Base-by-base conservation (phyloP, 2,113 vertebrate genomes). In the Hippolais icterina region DNA sequence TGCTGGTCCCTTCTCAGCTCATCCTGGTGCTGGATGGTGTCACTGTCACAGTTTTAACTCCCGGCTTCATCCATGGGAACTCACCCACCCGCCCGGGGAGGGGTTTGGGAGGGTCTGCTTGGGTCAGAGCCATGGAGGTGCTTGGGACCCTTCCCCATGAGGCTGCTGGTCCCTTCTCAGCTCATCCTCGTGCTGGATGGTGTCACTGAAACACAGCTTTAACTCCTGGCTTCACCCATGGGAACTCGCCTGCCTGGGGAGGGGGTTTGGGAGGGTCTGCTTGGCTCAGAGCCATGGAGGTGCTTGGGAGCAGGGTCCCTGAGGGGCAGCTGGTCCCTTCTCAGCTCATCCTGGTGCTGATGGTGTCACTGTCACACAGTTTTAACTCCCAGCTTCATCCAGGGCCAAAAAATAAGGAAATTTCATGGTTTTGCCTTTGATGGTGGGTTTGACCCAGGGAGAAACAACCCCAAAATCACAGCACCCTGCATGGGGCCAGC, bases 1-100 rank as follows among this genome's bases (percentile, higher is more conserved):
- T 59, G 75, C 37, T 6, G 56, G 10, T 2, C 27, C 11, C 2
- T 13, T 17, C 52, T 23, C 52, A 33, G 80, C 65, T 35, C 17
- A 1, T 6, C 0, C 0, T 39, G 37, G 37, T 39, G 1, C 59
- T 75, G 69, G 39, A 31, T 0, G 0, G n/a, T 18, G 37, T 39
- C 37, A 39, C 37, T 39, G 74, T 31, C 65, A 29, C 35, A 10
- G n/a, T n/a, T 72, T 72, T 19, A 59, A 33, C 24, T 14, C 12
- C 14, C 1, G 0, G 15, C 8, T n/a, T n/a, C n/a, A n/a, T n/a
- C n/a, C n/a, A n/a, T n/a, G n/a, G n/a, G n/a, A n/a, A n/a, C n/a
- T n/a, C n/a, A n/a, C n/a, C n/a, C n/a, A n/a, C n/a, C n/a, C n/a
- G n/a, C n/a, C n/a, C n/a, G n/a, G n/a, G n/a, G n/a, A n/a, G n/a